Percentiles rank a stretch among this genome's conserved stretches.
Conservation (phyloP, 37 sponge, comb jelly and placozoan species). For the Cliona cf. orientalis region DNA sequence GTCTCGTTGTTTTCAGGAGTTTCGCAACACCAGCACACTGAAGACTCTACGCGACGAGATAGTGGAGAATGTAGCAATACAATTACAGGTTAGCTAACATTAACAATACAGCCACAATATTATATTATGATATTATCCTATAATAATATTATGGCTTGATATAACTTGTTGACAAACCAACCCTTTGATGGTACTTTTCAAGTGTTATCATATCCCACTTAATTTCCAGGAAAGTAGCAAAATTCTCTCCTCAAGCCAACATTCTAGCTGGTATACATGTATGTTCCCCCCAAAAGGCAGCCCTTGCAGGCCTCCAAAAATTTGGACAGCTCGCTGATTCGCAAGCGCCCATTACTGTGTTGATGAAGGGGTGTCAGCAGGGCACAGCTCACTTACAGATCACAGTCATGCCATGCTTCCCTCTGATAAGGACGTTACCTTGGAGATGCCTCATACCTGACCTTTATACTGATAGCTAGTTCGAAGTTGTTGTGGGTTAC, state of each 20-base stretch:
- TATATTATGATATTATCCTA: neutral
- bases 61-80: slow-evolving; percentile 8
- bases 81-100: slow-evolving; percentile 8
- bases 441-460: neutral
- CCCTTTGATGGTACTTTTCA: neutral
- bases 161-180: neutral
- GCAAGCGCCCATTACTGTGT: slow-evolving; percentile 27
- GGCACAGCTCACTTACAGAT: slow-evolving; percentile 63
- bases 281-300: neutral
- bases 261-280: neutral
- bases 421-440: slow-evolving; percentile 77
- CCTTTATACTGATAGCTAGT: neutral
- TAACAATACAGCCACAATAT: neutral
- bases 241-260: neutral
- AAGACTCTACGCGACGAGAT: slow-evolving; percentile 37
- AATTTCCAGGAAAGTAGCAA: neutral
- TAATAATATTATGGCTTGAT: neutral
- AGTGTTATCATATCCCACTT: neutral
- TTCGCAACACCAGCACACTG: slow-evolving; percentile 34
- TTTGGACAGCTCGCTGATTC: slow-evolving; percentile 24
- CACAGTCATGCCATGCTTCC: slow-evolving; percentile 55
- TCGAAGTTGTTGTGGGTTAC: slow-evolving; percentile 3
- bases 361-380: slow-evolving; percentile 60
- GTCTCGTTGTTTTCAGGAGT: slow-evolving; percentile 30
- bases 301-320: slow-evolving; percentile 74